Conservation (phyloP, 2,797 vertebrate species). For the Catharus ustulatus region DNA sequence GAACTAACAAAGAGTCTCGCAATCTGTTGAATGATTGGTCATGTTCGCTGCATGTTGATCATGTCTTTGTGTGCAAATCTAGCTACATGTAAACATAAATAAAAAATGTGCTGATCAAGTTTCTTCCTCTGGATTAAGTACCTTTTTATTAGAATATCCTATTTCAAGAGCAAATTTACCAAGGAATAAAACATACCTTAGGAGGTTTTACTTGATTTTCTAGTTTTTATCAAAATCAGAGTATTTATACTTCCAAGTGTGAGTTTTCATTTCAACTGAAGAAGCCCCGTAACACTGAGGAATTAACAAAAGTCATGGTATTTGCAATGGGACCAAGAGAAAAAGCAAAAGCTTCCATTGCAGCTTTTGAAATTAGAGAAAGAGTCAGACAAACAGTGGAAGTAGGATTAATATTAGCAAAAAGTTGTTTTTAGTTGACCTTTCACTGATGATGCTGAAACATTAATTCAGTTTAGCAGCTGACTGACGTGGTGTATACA, state of each 20-base stretch:
- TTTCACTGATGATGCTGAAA: slow-evolving; percentile 23
- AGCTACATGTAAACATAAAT: not conserved
- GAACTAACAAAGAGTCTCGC: not conserved
- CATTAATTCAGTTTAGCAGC: slow-evolving; percentile 14
- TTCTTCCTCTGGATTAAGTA: not conserved
- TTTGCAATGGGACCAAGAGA: not conserved
- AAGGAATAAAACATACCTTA: not conserved
- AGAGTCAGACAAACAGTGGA: not conserved
- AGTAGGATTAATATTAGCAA: not conserved
- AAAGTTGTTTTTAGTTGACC: not conserved
- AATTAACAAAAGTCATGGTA: not conserved
- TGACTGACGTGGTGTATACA: not conserved
- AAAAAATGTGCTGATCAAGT: not conserved
- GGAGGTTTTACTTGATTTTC: not conserved
- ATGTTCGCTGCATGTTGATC: not conserved
- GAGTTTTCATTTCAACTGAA: not conserved
- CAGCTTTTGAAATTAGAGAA: not conserved
- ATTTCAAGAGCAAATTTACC: not conserved
- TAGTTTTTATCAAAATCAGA: not conserved
- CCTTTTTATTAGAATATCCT: not conserved
- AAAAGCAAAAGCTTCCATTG: not conserved
- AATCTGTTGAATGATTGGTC: not conserved
- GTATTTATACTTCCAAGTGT: not conserved
- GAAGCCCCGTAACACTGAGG: not conserved
- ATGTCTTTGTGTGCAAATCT: not conserved